Conservation (phyloP, 37 sponge, comb jelly and placozoan genomes). For the Halisarca cf. caerulea region DNA sequence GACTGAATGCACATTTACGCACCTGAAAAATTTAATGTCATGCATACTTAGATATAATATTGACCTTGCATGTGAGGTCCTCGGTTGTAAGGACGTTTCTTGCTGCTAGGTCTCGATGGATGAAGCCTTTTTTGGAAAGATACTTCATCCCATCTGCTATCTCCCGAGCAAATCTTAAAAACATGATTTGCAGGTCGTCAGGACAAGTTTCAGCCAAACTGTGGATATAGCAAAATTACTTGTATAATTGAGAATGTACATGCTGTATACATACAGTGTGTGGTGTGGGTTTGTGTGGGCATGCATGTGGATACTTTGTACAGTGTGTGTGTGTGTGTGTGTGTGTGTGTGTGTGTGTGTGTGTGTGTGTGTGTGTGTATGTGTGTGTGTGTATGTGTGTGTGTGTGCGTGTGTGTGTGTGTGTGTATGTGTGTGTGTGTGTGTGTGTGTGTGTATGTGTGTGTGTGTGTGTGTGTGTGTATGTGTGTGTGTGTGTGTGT, state of each 20-base stretch:
- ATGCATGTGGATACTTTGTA: too few species aligned
- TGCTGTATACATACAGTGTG: background rate
- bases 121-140: slow-evolving; percentile 10
- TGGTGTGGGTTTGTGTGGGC: too few species aligned
- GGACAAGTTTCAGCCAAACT: background rate
- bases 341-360: too few species aligned
- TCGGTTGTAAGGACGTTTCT: slow-evolving; percentile 20
- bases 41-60: background rate
- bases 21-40: background rate
- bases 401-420: too few species aligned
- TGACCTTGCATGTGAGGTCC: slow-evolving; percentile 6
- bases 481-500: too few species aligned
- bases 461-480: too few species aligned
- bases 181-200: slow-evolving; percentile 14
- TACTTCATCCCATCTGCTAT: slow-evolving; percentile 21
- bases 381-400: too few species aligned
- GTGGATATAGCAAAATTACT: background rate
- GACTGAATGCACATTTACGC: too few species aligned
- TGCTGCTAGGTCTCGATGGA: slow-evolving; percentile 25
- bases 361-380: too few species aligned
- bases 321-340: too few species aligned
- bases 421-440: too few species aligned
- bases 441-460: too few species aligned
- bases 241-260: background rate
- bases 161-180: slow-evolving; percentile 12